phyloP scores from a whole-genome alignment of 2,113 vertebrate genomes.

The Odontesthes bonariensis region DNA sequence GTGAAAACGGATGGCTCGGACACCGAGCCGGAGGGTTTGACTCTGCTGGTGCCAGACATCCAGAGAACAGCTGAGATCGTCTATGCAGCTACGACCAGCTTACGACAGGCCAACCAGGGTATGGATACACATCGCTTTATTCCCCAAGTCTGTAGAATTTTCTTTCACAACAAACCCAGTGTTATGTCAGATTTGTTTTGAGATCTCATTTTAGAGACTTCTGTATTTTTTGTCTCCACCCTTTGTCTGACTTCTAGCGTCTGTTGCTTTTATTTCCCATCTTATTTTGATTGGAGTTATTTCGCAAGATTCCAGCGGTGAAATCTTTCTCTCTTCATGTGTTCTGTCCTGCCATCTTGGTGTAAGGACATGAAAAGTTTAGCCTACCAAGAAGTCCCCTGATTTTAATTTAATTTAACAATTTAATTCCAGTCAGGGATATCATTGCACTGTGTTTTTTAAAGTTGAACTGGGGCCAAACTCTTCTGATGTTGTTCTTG shows the following conservation, averaged over 20 bases:
- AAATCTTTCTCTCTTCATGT: background rate
- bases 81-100: slow-evolving; percentile 91
- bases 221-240: background rate
- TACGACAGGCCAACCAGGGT: slow-evolving; percentile 96
- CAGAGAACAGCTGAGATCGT: slow-evolving; percentile 98
- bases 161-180: background rate
- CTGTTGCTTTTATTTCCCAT: background rate
- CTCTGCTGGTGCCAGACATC: slow-evolving; percentile 96
- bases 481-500: too few species aligned
- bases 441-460: slow-evolving; percentile 3
- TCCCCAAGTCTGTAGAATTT: too few species aligned
- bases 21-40: slow-evolving; percentile 96
- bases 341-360: slow-evolving; percentile 22
- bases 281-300: slow-evolving; percentile 31
- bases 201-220: background rate
- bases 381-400: slow-evolving; percentile 27
- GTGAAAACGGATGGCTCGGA: slow-evolving; percentile 92
- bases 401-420: background rate
- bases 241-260: background rate
- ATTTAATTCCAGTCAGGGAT: slow-evolving; percentile 17
- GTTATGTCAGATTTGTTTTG: background rate
- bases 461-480: slow-evolving; percentile 12
- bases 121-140: background rate
- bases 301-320: slow-evolving; percentile 10
- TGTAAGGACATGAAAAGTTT: slow-evolving; percentile 58